These are phyloP conservation scores for Daktulosphaira vitifoliae DNA, from an alignment of 1,140 invertebrate genomes.

Conservation along the genomic window DNA sequence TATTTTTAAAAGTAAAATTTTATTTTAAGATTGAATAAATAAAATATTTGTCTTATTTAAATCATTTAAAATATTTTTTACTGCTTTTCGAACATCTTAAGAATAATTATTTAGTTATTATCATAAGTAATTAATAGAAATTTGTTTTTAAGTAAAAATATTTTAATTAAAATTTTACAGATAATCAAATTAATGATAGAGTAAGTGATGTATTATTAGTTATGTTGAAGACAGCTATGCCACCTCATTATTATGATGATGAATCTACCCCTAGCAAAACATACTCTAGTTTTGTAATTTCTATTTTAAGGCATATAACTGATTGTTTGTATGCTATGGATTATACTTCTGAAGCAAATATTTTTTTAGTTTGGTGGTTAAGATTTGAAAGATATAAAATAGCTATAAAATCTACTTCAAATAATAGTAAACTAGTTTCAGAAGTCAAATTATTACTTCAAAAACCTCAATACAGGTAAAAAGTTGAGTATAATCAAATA, in stretches of 20 bases:
- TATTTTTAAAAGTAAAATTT: too few relatives aligned
- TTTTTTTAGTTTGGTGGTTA: conserved; percentile 53
- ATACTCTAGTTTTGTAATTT: conserved; percentile 14
- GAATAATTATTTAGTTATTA: too few relatives aligned
- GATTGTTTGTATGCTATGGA: conserved; percentile 21
- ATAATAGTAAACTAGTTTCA: conserved; percentile 41
- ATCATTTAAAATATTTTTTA: too few relatives aligned
- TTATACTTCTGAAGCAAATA: conserved; percentile 32
- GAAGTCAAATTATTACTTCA: conserved; percentile 51
- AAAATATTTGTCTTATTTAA: too few relatives aligned
- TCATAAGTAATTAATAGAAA: too few relatives aligned
- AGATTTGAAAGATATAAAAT: conserved; percentile 47
- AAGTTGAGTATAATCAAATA: conserved; percentile 41
- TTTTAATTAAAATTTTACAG: background rate
- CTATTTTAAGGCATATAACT: conserved; percentile 23
- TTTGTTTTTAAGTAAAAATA: too few relatives aligned
- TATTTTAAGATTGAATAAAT: too few relatives aligned
- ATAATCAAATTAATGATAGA: background rate
- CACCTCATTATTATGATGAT: conserved; percentile 26
- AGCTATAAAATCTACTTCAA: background rate
- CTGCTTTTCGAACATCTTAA: too few relatives aligned
- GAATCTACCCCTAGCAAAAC: conserved; percentile 13
- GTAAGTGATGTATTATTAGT: conserved; percentile 10
- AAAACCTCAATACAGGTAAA: conserved; percentile 44
- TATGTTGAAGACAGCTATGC: conserved; percentile 25